A percentile compares a stretch with the other conserved stretches of the same genome.
phyloP scores from a whole-genome alignment of 2,888 invertebrate species.

The Hydrotaea diabolus region DNA sequence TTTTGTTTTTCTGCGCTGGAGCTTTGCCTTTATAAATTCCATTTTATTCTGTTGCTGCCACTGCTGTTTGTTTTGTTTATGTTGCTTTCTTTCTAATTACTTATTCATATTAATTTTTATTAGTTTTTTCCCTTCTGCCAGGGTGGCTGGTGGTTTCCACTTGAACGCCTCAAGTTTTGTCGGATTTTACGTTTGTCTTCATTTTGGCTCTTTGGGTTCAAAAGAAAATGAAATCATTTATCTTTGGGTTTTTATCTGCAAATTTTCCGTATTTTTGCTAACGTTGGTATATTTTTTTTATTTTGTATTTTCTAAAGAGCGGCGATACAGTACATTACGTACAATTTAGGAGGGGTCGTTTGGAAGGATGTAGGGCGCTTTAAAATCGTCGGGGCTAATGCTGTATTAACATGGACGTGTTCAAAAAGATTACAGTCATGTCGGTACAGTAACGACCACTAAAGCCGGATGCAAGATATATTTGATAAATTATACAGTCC shows the following conservation, averaged over 20 bases:
- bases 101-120: conserved; percentile 65
- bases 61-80: conserved; percentile 28
- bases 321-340: neutral
- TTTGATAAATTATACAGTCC: no score
- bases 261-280: conserved; percentile 31
- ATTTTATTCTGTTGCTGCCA: conserved; percentile 43
- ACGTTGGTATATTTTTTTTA: neutral
- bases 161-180: conserved; percentile 40
- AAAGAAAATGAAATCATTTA: conserved; percentile 65
- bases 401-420: no score
- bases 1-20: conserved; percentile 15
- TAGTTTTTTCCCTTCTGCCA: conserved; percentile 48
- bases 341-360: neutral
- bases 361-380: neutral
- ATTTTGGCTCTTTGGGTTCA: conserved; percentile 36
- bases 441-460: no score
- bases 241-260: conserved; percentile 60
- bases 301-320: neutral
- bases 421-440: no score
- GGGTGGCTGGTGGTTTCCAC: conserved; percentile 44
- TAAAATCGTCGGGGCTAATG: no score
- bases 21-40: conserved; percentile 30
- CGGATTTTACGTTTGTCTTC: conserved; percentile 53
- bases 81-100: conserved; percentile 58
- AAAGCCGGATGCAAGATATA: no score